Percentiles rank a stretch among this genome's conserved stretches.
phyloP scores from a whole-genome alignment of 37 sponge, comb jelly and placozoan genomes.

The Cliona cf. orientalis region DNA sequence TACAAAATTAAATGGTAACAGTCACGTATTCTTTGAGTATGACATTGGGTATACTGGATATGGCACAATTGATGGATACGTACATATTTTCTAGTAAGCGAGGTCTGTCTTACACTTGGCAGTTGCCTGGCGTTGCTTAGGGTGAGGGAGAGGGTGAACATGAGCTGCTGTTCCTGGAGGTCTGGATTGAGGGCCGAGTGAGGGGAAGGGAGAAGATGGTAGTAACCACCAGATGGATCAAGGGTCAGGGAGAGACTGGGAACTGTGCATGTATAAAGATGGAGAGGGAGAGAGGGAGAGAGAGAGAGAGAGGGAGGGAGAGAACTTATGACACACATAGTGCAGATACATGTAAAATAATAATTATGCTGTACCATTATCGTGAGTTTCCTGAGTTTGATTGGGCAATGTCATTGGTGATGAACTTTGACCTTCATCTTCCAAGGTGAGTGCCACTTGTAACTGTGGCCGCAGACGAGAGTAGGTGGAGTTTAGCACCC shows the following conservation, averaged over 20 bases:
- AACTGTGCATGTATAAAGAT: not conserved
- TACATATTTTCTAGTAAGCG: no score
- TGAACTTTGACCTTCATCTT: no score
- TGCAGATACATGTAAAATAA: no score
- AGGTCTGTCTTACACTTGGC: conserved; percentile 30
- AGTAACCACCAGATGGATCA: conserved; percentile 63
- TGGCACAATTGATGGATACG: not conserved
- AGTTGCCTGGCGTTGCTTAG: conserved; percentile 48
- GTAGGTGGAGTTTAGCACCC: conserved; percentile 61
- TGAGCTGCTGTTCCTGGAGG: conserved; percentile 6
- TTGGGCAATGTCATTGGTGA: no score
- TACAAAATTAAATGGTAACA: no score
- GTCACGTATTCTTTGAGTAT: no score
- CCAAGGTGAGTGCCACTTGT: conserved; percentile 59
- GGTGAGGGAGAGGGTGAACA: conserved; percentile 70
- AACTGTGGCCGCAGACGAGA: conserved; percentile 74
- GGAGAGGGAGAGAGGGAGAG: no score
- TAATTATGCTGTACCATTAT: no score
- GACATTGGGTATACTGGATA: not conserved
- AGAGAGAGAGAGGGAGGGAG: no score
- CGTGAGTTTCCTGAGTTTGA: no score
- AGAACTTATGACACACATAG: no score
- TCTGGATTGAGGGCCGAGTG: no score
- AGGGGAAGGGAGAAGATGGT: conserved; percentile 61
- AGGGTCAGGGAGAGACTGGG: conserved; percentile 34